Evolutionary conservation across 2,797 vertebrate genomes (phyloP).

Genomic region (Takifugu ocellatus): DNA sequence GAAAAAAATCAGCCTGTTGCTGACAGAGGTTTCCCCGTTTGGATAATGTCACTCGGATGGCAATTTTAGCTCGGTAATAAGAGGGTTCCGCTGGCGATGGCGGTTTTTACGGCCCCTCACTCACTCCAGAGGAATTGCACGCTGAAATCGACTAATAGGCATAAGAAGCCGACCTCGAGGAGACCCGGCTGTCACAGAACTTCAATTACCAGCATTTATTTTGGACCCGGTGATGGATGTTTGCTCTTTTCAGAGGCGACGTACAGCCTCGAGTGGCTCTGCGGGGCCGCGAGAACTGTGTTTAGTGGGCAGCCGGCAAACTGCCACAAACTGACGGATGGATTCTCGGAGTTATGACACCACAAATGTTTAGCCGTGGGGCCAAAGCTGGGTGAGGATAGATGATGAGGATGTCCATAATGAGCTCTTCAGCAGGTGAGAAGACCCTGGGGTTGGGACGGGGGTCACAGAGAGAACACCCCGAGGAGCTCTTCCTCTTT

Average conservation of each 20-base stretch:
- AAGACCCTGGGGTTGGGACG: constrained; percentile 9
- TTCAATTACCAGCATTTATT: constrained; percentile 47
- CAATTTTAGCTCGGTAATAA: constrained; percentile 53
- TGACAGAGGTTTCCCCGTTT: constrained; percentile 32
- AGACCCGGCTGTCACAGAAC: constrained; percentile 29
- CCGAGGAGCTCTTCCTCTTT: constrained; percentile 19
- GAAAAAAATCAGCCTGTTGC: constrained; percentile 27
- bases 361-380: constrained; percentile 35
- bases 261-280: constrained; percentile 37
- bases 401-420: constrained; percentile 4
- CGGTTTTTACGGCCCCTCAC: constrained; percentile 37
- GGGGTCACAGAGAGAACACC: constrained; percentile 1
- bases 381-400: constrained; percentile 20
- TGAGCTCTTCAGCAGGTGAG: background rate
- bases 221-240: constrained; percentile 53
- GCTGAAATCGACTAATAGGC: constrained; percentile 30
- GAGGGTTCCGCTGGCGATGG: constrained; percentile 44
- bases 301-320: constrained; percentile 64
- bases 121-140: constrained; percentile 23
- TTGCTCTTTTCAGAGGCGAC: constrained; percentile 53
- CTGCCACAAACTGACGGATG: constrained; percentile 57
- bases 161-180: constrained; percentile 16
- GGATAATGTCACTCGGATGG: constrained; percentile 37
- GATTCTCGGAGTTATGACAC: constrained; percentile 50
- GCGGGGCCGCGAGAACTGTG: constrained; percentile 46